These are phyloP conservation scores for Microcebus murinus DNA, from an alignment of 2,113 vertebrate genomes.

Conservation along the genomic window DNA sequence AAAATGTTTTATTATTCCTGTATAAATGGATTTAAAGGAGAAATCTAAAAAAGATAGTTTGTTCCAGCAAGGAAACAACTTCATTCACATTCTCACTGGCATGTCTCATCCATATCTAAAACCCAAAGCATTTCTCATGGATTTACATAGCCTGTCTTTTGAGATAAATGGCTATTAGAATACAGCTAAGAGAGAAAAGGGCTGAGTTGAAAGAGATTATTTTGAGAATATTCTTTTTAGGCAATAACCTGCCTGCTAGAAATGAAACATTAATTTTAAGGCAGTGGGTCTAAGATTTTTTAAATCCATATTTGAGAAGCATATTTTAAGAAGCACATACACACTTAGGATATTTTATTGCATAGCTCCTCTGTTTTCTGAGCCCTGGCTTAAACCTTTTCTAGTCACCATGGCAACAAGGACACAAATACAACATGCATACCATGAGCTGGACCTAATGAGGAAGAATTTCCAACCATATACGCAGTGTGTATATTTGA, in stretches of 20 bases:
- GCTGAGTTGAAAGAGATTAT: background rate
- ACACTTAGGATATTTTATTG: conserved; percentile 66
- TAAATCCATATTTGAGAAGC: conserved; percentile 53
- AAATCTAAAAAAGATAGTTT: conserved; percentile 45
- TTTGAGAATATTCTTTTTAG: conserved; percentile 66
- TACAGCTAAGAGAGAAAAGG: conserved; percentile 14
- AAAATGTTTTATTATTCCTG: conserved; percentile 46
- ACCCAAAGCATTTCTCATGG: conserved; percentile 28
- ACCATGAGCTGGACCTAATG: conserved; percentile 68
- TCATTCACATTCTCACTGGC: background rate
- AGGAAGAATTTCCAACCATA: conserved; percentile 65
- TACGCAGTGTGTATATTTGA: conserved; percentile 35
- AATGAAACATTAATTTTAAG: conserved; percentile 62
- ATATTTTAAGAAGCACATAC: conserved; percentile 44
- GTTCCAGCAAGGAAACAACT: conserved; percentile 40
- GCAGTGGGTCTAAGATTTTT: background rate
- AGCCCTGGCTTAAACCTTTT: conserved; percentile 73
- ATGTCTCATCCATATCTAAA: background rate
- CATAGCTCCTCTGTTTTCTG: conserved; percentile 43
- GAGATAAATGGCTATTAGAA: background rate
- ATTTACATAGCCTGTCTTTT: conserved; percentile 52
- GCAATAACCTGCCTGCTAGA: background rate
- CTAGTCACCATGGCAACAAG: conserved; percentile 68
- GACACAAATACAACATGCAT: conserved; percentile 80
- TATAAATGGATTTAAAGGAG: conserved; percentile 37